Conservation (phyloP, 2,888 invertebrate species). For the Hydraecia micacea region DNA sequence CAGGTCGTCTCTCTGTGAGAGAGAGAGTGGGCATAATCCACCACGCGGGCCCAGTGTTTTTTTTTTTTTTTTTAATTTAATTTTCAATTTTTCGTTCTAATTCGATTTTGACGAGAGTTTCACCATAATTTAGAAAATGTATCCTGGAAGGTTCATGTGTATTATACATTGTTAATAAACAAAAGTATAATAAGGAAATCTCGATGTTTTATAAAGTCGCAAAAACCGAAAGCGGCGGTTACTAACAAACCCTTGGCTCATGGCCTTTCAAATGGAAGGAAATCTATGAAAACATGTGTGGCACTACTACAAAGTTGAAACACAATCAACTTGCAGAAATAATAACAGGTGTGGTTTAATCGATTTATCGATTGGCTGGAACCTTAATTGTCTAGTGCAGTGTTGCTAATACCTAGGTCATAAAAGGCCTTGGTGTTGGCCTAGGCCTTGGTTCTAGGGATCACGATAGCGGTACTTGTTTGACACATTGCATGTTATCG, state of each 20-base stretch:
- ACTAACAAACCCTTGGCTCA: neutral
- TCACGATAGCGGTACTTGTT: neutral
- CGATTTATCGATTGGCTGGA: slow-evolving; percentile 7
- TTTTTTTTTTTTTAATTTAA: no score
- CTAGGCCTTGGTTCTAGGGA: neutral
- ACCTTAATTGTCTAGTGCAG: neutral
- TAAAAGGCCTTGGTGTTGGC: neutral
- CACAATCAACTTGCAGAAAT: neutral
- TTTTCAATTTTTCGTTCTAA: no score
- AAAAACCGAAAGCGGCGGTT: neutral
- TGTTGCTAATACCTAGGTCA: slow-evolving; percentile 1
- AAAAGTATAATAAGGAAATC: neutral
- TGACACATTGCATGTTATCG: neutral
- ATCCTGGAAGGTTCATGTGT: neutral
- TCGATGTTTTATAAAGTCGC: neutral
- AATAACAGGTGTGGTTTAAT: neutral
- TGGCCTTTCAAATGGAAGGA: neutral
- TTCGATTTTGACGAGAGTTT: neutral
- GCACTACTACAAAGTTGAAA: neutral
- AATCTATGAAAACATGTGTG: neutral
- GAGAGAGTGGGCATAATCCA: no score
- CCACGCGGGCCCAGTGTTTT: no score
- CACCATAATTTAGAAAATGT: neutral
- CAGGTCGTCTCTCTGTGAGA: no score
- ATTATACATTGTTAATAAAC: neutral